Evolutionary conservation across 2,797 vertebrate species (phyloP), one percentile per base, ranked within the genome.

Genomic region (Echeneis naucrates): DNA sequence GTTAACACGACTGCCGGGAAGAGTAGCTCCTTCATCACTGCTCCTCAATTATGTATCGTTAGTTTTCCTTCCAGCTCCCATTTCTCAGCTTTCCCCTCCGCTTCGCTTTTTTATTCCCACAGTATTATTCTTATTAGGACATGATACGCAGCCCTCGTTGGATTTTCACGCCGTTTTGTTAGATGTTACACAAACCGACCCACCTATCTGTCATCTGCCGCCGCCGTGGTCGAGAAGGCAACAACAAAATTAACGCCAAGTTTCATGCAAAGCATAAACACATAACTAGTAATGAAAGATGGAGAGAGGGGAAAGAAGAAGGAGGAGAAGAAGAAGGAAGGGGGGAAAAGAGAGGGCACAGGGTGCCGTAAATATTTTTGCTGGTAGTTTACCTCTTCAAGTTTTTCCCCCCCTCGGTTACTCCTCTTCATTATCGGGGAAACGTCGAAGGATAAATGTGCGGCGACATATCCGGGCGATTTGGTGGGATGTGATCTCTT

Each of bases 301-400:
- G 52, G n/a, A n/a, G n/a, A n/a, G n/a, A n/a, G n/a, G n/a, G n/a
- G n/a, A n/a, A 16, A 30, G 30, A 30, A 55, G 52, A 16, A 58
- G n/a, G 14, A 62, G n/a, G n/a, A 55, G 52, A 16, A 30, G 30
- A 30, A 55, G 52, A 16, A 58, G n/a, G 14, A 62, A 45, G 57
- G 19, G 10, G 21, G 42, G 24, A 52, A 57, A 58, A 68, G 42
- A 27, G 55, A 57, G 68, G 45, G 78, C 77, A 85, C 69, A 77
- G 68, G 87, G 70, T 81, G 85, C 74, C 65, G 89, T 87, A 83
- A 89, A 92, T 91, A 92, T 91, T 88, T 89, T 88, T 89, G 91
- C 86, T 87, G 77, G 86, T 93, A 91, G 90, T 92, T 93, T 93
- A 93, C 93, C 93, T 94, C 92, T 90, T 93, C 90, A 93, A 94